phyloP scores from a whole-genome alignment of 1,140 invertebrate genomes.

The Aphelenchoides fujianensis region DNA sequence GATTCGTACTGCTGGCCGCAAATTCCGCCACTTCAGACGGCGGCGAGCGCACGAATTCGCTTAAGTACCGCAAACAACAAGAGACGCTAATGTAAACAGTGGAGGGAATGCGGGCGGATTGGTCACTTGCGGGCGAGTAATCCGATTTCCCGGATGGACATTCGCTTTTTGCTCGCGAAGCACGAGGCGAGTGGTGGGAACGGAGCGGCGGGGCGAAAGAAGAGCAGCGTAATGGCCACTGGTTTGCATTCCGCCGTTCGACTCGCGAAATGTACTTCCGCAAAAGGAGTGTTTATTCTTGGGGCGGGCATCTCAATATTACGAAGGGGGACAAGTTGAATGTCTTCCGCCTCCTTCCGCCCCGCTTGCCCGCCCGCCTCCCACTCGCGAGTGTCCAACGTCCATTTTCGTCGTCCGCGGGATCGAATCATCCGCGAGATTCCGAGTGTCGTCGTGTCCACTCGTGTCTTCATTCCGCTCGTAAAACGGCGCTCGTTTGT shows the following conservation, averaged over 20 bases:
- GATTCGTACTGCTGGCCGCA: background rate
- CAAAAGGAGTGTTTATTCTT: background rate
- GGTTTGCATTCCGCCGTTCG: background rate
- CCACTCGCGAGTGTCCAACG: no score
- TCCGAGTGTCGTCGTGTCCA: no score
- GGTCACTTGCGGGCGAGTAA: background rate
- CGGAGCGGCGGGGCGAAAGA: background rate
- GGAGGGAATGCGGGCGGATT: no score
- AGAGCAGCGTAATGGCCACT: background rate
- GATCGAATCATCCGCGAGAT: background rate
- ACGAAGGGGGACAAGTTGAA: background rate
- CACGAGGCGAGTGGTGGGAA: background rate
- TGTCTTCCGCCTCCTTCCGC: background rate
- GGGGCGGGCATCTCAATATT: background rate
- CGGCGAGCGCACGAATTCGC: background rate
- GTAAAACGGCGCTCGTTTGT: background rate
- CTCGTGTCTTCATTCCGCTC: no score
- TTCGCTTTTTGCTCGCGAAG: background rate
- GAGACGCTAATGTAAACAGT: no score
- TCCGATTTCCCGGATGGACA: slow-evolving; percentile 2
- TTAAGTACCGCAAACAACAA: background rate
- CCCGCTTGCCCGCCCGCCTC: background rate
- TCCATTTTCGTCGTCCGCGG: no score
- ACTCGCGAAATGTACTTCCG: background rate
- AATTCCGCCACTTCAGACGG: background rate